phyloP scores from a whole-genome alignment of 2,888 invertebrate genomes.

The Loripinus fragilis region DNA sequence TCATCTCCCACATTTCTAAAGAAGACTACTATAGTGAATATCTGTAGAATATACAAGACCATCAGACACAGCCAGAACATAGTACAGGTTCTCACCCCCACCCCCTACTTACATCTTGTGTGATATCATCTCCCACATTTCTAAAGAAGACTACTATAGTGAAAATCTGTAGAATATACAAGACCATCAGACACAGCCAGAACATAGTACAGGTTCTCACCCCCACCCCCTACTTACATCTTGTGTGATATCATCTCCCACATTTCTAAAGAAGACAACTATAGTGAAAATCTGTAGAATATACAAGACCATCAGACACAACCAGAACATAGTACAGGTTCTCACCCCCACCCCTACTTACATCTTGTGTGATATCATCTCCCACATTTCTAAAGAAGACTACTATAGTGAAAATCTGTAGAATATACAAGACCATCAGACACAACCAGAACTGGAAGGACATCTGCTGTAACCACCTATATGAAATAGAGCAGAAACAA shows the following conservation, averaged over 20 bases:
- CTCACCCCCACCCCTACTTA: constrained; percentile 53
- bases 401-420: constrained; percentile 88
- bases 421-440: constrained; percentile 90
- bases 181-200: constrained; percentile 88
- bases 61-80: constrained; percentile 89
- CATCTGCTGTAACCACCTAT: constrained; percentile 89
- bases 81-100: too few relatives aligned
- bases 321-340: constrained; percentile 85
- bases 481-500: too few relatives aligned
- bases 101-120: constrained; percentile 72
- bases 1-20: constrained; percentile 72
- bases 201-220: constrained; percentile 84
- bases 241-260: constrained; percentile 71
- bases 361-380: constrained; percentile 74
- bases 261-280: constrained; percentile 74
- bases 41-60: constrained; percentile 91
- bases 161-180: constrained; percentile 91
- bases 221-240: constrained; percentile 67
- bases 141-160: constrained; percentile 84
- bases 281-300: constrained; percentile 89
- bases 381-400: constrained; percentile 76
- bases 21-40: constrained; percentile 85
- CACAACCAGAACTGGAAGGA: constrained; percentile 89
- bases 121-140: constrained; percentile 72
- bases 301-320: constrained; percentile 90